Evolutionary conservation across 2,797 vertebrate genomes (phyloP).

Genomic region (Lepilemur septentrionalis): DNA sequence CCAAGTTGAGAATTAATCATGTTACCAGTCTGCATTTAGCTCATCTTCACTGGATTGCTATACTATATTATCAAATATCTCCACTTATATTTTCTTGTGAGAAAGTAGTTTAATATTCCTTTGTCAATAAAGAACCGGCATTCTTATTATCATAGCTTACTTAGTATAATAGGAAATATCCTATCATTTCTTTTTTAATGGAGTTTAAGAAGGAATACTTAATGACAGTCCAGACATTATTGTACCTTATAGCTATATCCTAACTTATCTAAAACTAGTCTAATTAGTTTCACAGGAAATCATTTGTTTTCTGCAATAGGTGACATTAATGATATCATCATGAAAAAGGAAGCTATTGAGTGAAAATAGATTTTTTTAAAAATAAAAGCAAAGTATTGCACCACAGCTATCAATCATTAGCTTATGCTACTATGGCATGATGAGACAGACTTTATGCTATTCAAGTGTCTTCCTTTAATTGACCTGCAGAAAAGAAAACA

Average conservation of each 20-base stretch:
- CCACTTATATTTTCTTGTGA: slow-evolving; percentile 5
- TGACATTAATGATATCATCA: slow-evolving; percentile 4
- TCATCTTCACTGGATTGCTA: not conserved
- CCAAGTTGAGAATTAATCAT: slow-evolving; percentile 1
- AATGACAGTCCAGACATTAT: not conserved
- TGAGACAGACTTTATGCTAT: not conserved
- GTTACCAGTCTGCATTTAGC: not conserved
- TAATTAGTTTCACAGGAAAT: slow-evolving; percentile 32
- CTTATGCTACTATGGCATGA: not conserved
- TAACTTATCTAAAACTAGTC: slow-evolving; percentile 6
- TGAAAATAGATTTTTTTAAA: not conserved
- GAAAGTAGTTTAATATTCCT: not conserved
- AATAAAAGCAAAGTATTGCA: slow-evolving; percentile 17
- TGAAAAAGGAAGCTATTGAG: not conserved
- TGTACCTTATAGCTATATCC: slow-evolving; percentile 24
- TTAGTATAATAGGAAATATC: slow-evolving; percentile 22
- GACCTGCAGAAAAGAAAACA: not conserved
- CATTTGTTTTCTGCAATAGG: slow-evolving; percentile 15
- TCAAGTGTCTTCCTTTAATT: not conserved
- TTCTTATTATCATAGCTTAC: slow-evolving; percentile 12
- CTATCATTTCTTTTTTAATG: slow-evolving; percentile 44
- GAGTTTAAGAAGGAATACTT: slow-evolving; percentile 45
- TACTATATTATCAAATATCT: slow-evolving; percentile 21
- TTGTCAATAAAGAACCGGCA: slow-evolving; percentile 25
- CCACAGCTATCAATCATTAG: not conserved